Evolutionary conservation across 2,797 vertebrate species (phyloP).

Genomic region (Paguma larvata): DNA sequence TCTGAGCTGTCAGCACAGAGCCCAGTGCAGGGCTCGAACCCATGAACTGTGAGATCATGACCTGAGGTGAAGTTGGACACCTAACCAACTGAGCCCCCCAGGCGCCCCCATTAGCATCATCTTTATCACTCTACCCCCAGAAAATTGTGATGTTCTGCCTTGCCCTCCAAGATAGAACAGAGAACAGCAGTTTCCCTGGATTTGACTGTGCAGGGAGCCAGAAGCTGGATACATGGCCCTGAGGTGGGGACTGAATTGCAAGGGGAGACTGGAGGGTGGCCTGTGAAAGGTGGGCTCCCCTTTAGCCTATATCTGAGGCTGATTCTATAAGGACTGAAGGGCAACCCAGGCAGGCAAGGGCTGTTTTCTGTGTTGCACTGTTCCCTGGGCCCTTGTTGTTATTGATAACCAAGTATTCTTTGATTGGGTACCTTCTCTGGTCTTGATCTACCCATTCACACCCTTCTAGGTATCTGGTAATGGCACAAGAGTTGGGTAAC

Average conservation of each 20-base stretch:
- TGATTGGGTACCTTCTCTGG: not conserved
- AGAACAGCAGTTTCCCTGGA: not conserved
- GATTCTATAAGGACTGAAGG: not conserved
- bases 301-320: not conserved
- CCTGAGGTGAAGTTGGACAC: too few species aligned
- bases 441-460: not conserved
- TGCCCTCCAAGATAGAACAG: not conserved
- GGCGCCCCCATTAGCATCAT: too few species aligned
- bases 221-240: not conserved
- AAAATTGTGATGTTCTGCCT: not conserved
- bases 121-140: not conserved
- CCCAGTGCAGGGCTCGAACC: too few species aligned
- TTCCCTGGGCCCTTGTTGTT: not conserved
- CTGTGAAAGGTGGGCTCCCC: rapidly evolving
- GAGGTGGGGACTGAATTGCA: not conserved
- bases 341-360: rapidly evolving
- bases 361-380: rapidly evolving
- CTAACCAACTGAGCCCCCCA: too few species aligned
- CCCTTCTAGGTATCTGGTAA: not conserved
- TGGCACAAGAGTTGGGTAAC: not conserved
- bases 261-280: not conserved
- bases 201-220: not conserved
- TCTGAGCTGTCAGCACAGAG: too few species aligned
- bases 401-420: not conserved
- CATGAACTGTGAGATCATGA: too few species aligned